Percentiles rank a stretch among this genome's conserved stretches.
Evolutionary conservation across 64 coral and sea anemone genomes (phyloP).

Genomic region (Dendronephthya gigantea): DNA sequence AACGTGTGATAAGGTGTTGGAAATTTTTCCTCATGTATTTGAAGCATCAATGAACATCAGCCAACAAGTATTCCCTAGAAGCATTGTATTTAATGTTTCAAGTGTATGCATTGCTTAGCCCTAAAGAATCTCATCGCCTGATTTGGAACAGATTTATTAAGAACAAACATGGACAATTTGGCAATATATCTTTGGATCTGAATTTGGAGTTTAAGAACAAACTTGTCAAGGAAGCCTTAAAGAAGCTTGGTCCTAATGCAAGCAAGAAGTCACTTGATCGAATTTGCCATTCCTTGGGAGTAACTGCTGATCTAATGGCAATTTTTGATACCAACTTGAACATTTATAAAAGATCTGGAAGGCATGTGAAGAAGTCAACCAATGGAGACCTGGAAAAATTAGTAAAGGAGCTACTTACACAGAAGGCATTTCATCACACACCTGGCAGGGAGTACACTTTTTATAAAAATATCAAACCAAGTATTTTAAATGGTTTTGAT

Average conservation of each 20-base stretch:
- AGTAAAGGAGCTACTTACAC: background rate
- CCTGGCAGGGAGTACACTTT: background rate
- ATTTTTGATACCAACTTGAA: constrained; percentile 4
- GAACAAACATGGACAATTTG: background rate
- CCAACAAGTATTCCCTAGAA: constrained; percentile 6
- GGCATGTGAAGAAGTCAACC: background rate
- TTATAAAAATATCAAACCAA: constrained; percentile 1
- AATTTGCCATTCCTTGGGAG: background rate
- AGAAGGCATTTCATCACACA: background rate
- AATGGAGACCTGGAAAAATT: background rate
- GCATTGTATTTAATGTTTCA: constrained; percentile 19
- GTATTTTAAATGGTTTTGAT: constrained; percentile 6
- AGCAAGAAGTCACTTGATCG: background rate
- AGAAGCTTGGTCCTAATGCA: background rate
- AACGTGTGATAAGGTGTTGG: background rate
- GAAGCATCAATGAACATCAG: background rate
- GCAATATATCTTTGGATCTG: background rate
- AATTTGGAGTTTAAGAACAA: background rate
- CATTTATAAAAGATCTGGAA: background rate
- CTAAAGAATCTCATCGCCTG: background rate
- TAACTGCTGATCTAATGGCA: background rate
- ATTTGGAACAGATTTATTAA: constrained; percentile 4
- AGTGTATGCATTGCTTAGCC: background rate
- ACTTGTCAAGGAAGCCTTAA: background rate
- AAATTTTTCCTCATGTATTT: constrained; percentile 7